Evolutionary conservation across 2,888 invertebrate species (phyloP).

Genomic region (Beris morrisii): DNA sequence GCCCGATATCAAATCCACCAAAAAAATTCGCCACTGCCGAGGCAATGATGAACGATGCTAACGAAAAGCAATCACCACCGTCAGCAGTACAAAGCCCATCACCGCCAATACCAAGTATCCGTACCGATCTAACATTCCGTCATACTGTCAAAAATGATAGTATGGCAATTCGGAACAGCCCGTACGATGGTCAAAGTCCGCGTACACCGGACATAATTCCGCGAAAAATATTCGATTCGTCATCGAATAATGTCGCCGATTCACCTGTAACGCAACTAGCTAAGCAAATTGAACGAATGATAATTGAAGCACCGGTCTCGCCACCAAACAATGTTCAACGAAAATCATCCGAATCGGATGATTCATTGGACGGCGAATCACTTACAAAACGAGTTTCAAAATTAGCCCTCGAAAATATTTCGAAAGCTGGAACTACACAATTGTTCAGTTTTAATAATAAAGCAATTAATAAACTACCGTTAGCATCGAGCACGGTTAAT

Average conservation of each 20-base stretch:
- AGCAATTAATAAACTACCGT: slow-evolving; percentile 35
- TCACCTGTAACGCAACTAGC: slow-evolving; percentile 50
- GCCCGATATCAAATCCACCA: slow-evolving; percentile 36
- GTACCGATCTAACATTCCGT: slow-evolving; percentile 23
- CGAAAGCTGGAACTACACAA: slow-evolving; percentile 68
- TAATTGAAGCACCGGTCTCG: slow-evolving; percentile 42
- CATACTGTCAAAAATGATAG: slow-evolving; percentile 35
- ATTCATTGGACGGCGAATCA: slow-evolving; percentile 44
- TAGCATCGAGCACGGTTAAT: slow-evolving; percentile 41
- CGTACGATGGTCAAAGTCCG: slow-evolving; percentile 34
- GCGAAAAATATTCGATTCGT: slow-evolving; percentile 45
- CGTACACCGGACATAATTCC: slow-evolving; percentile 59
- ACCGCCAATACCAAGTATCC: slow-evolving; percentile 27
- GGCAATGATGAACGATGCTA: slow-evolving; percentile 34
- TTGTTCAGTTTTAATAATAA: slow-evolving; percentile 55
- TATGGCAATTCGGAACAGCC: slow-evolving; percentile 34
- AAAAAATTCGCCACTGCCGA: slow-evolving; percentile 37
- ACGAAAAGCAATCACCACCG: slow-evolving; percentile 33
- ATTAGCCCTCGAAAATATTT: slow-evolving; percentile 67
- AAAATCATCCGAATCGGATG: slow-evolving; percentile 14
- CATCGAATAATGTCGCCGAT: slow-evolving; percentile 41
- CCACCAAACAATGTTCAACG: not conserved
- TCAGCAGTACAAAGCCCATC: slow-evolving; percentile 17
- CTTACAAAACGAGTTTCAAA: slow-evolving; percentile 56
- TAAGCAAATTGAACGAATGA: slow-evolving; percentile 48